phyloP scores from a whole-genome alignment of 2,113 vertebrate genomes.

The Ctenodactylus gundi region DNA sequence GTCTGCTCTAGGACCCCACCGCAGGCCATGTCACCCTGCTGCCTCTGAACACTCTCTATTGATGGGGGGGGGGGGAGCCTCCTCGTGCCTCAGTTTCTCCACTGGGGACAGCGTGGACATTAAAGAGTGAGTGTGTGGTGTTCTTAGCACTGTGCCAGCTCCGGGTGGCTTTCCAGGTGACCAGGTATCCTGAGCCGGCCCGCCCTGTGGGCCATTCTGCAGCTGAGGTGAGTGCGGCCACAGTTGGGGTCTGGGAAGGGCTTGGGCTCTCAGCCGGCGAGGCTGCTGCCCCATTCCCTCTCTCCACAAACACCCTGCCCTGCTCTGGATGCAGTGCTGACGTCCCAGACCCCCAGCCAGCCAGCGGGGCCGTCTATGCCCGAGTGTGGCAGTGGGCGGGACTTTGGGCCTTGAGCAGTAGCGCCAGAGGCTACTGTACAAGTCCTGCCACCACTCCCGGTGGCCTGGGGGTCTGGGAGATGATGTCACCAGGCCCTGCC shows the following conservation, averaged over 20 bases:
- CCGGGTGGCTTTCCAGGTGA: background rate
- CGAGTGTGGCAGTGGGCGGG: background rate
- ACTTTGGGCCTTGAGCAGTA: too few relatives aligned
- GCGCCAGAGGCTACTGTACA: background rate
- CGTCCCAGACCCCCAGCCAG: fast-evolving
- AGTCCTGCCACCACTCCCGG: background rate
- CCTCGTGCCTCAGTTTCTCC: background rate
- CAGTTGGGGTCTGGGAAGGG: background rate
- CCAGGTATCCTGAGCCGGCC: background rate
- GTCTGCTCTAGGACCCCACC: too few relatives aligned
- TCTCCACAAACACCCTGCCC: fast-evolving
- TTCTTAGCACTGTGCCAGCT: background rate
- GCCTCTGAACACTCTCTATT: background rate
- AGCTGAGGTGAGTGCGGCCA: too few relatives aligned
- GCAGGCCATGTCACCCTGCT: too few relatives aligned
- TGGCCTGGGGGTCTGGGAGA: background rate
- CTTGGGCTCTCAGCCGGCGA: background rate
- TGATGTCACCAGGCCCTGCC: background rate
- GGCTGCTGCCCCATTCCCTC: too few relatives aligned
- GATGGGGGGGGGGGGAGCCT: too few relatives aligned
- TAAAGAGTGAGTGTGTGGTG: fast-evolving
- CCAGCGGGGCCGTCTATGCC: fast-evolving
- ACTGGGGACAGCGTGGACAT: background rate
- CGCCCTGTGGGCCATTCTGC: background rate
- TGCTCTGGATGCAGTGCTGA: fast-evolving